phyloP scores from a whole-genome alignment of 1,140 invertebrate genomes.

The Heliconius hewitsoni region DNA sequence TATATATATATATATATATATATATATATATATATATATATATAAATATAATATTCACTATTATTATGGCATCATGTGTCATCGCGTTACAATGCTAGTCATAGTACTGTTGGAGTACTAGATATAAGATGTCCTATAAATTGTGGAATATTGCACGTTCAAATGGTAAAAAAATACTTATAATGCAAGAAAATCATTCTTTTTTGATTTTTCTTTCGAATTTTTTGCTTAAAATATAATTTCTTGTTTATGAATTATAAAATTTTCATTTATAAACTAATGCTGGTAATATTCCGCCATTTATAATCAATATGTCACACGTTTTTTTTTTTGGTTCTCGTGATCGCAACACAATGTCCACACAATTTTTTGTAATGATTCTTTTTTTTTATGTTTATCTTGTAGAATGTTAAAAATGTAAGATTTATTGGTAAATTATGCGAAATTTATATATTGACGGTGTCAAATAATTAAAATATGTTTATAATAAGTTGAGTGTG shows the following conservation, averaged over 20 bases:
- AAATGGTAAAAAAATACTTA: background rate
- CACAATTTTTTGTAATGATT: constrained; percentile 31
- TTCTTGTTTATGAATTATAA: no score
- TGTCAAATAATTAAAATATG: constrained; percentile 78
- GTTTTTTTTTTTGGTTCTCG: constrained; percentile 50
- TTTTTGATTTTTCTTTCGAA: background rate
- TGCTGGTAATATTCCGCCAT: constrained; percentile 27
- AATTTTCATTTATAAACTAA: background rate
- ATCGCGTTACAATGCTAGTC: constrained; percentile 64
- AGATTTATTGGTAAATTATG: constrained; percentile 62
- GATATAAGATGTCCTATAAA: constrained; percentile 49
- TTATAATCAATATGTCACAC: constrained; percentile 30
- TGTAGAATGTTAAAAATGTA: constrained; percentile 62
- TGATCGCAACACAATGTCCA: constrained; percentile 48
- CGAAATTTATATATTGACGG: constrained; percentile 72
- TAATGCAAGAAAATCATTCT: background rate
- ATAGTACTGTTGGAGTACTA: constrained; percentile 68
- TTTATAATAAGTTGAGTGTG: constrained; percentile 63
- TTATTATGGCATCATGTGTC: constrained; percentile 40
- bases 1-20: no score
- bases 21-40: background rate
- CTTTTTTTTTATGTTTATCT: constrained; percentile 48
- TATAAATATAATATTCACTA: constrained; percentile 34
- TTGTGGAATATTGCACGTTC: constrained; percentile 29
- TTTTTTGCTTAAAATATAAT: background rate